Evolutionary conservation across 2,888 invertebrate species (phyloP).

Genomic region (Drosophila fungiperda): DNA sequence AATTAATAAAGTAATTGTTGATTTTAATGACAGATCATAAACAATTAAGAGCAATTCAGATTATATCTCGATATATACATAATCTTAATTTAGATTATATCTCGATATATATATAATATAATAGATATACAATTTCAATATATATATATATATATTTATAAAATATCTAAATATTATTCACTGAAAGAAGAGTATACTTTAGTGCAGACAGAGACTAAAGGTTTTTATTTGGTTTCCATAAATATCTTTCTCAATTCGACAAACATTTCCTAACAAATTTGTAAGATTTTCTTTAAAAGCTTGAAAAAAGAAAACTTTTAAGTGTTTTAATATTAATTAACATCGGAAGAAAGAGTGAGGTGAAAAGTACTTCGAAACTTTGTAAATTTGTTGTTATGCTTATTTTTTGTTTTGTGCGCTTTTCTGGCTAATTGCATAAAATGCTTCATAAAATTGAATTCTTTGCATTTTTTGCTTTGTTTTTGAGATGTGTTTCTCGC

Average conservation of each 20-base stretch:
- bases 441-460: slow-evolving; percentile 46
- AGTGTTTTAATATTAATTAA: slow-evolving; percentile 77
- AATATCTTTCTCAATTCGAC: not conserved
- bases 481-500: not conserved
- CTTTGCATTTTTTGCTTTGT: slow-evolving; percentile 20
- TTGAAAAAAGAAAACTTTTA: slow-evolving; percentile 32
- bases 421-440: slow-evolving; percentile 64
- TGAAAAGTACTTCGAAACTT: slow-evolving; percentile 48
- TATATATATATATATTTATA: not conserved
- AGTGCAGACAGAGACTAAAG: not conserved
- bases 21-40: not conserved
- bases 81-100: too few relatives aligned
- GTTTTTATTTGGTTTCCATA: not conserved
- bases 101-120: too few relatives aligned
- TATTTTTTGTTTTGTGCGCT: slow-evolving; percentile 3
- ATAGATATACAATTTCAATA: not conserved
- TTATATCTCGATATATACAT: not conserved
- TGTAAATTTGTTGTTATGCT: slow-evolving; percentile 34
- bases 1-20: not conserved
- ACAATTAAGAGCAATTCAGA: not conserved
- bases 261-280: too few relatives aligned
- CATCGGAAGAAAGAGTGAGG: slow-evolving; percentile 6
- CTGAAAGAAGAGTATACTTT: not conserved
- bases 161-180: not conserved
- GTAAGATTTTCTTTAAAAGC: not conserved